Conservation (phyloP, 2,888 invertebrate species). For the Chymomyza fuscimana region DNA sequence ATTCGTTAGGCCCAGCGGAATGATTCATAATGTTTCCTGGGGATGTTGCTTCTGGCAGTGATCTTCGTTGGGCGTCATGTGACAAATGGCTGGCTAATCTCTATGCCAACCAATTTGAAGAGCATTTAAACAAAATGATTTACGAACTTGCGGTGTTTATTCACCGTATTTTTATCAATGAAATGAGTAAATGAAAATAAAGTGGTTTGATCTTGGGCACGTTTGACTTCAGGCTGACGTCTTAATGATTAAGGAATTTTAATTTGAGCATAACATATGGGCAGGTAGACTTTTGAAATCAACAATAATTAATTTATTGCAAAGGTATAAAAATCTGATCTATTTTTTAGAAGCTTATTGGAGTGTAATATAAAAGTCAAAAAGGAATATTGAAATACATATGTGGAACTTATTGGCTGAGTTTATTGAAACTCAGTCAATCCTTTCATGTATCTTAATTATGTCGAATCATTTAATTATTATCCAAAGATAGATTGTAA, state of each 20-base stretch:
- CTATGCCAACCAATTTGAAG: conserved; percentile 19
- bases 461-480: too few species aligned
- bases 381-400: too few species aligned
- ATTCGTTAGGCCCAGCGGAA: conserved; percentile 62
- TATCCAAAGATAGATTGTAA: too few species aligned
- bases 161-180: conserved; percentile 37
- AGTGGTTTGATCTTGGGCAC: background rate
- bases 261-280: background rate
- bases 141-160: conserved; percentile 33
- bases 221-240: background rate
- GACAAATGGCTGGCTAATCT: conserved; percentile 53
- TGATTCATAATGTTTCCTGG: conserved; percentile 56
- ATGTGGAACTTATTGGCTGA: too few species aligned
- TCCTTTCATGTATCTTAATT: too few species aligned
- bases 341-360: too few species aligned
- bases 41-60: conserved; percentile 15
- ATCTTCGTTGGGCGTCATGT: conserved; percentile 31
- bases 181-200: conserved; percentile 16
- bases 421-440: too few species aligned
- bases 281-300: too few species aligned
- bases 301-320: too few species aligned
- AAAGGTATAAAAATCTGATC: too few species aligned
- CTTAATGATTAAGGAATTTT: background rate
- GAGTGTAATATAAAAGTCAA: too few species aligned
- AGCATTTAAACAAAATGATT: conserved; percentile 62